A percentile compares a stretch with the other conserved stretches of the same genome.
Evolutionary conservation across 1,140 invertebrate genomes (phyloP).

Genomic region (Saccostrea cuccullata): DNA sequence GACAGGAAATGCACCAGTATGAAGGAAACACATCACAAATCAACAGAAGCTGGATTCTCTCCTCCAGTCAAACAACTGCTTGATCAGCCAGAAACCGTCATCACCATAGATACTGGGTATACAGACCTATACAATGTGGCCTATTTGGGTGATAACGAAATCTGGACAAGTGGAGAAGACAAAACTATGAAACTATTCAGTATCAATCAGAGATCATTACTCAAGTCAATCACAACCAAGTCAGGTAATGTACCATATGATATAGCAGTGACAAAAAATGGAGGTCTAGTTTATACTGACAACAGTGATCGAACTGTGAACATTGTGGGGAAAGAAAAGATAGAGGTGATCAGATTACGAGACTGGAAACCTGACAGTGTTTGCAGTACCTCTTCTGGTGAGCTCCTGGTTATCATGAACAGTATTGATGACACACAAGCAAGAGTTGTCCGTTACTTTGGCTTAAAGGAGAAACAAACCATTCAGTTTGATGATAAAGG

Average conservation of each 20-base stretch:
- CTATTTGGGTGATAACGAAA: neutral
- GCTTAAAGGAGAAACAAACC: neutral
- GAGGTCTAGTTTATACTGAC: neutral
- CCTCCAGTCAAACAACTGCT: neutral
- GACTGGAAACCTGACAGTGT: neutral
- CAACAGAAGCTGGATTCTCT: neutral
- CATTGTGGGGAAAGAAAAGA: neutral
- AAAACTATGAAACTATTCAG: neutral
- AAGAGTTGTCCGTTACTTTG: no score
- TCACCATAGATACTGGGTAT: neutral
- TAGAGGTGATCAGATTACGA: neutral
- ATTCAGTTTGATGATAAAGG: no score
- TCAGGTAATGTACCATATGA: neutral
- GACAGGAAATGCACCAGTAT: neutral
- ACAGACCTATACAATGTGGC: neutral
- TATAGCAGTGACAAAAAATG: neutral
- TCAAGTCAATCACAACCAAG: neutral
- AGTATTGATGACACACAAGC: no score
- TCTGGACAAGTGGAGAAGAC: neutral
- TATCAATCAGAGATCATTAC: neutral
- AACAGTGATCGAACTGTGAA: neutral
- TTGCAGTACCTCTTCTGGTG: neutral
- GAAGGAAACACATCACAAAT: neutral
- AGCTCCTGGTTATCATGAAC: neutral
- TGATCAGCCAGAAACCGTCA: neutral